phyloP scores from a whole-genome alignment of 2,797 vertebrate species.

The Salmo trutta region DNA sequence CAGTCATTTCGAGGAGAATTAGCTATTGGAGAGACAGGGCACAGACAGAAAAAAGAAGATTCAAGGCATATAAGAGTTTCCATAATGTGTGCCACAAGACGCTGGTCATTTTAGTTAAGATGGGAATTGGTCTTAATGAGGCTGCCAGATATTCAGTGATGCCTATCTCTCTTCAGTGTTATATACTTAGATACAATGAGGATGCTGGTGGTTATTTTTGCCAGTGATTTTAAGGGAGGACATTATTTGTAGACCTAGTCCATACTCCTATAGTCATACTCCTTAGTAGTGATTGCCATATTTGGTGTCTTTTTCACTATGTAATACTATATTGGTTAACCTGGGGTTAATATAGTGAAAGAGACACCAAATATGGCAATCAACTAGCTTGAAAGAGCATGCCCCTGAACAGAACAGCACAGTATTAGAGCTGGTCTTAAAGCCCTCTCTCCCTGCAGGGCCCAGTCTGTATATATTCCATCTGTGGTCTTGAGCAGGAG shows the following conservation, averaged over 20 bases:
- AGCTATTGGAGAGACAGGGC: constrained; percentile 57
- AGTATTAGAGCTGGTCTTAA: background rate
- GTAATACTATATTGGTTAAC: background rate
- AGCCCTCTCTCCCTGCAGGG: background rate
- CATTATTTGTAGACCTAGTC: background rate
- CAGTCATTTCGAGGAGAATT: constrained; percentile 63
- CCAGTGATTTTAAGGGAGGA: background rate
- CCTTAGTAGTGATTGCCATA: background rate
- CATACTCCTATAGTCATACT: background rate
- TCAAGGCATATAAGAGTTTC: constrained; percentile 24
- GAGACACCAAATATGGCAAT: background rate
- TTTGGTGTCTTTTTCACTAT: background rate
- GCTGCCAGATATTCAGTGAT: background rate
- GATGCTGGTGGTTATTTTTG: background rate
- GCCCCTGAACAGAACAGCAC: background rate
- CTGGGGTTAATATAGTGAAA: no score
- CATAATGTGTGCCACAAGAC: background rate
- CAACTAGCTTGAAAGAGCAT: background rate
- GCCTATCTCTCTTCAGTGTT: background rate
- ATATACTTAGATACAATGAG: background rate
- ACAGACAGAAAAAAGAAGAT: constrained; percentile 45
- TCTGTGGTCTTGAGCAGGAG: constrained; percentile 17
- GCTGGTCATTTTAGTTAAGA: background rate
- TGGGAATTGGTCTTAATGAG: background rate
- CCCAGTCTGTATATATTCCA: constrained; percentile 5